Base-by-base conservation (phyloP, 2,888 invertebrate genomes). In the Caenorhabditis drosophilae region DNA sequence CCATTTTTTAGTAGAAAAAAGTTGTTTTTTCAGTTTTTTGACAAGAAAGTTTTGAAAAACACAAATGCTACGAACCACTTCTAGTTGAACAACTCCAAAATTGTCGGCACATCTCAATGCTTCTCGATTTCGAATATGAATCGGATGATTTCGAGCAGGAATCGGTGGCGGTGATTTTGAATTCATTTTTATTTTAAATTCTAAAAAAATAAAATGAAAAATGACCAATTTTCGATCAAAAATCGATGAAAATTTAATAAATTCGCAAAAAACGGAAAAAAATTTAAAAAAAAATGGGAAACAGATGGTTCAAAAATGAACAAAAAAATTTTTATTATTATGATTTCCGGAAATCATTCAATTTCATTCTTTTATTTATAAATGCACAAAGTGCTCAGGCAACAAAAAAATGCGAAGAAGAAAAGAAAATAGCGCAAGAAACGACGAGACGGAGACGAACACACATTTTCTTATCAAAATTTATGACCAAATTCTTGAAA, bases 121-220 rank as follows among this genome's bases (percentile, higher is more conserved):
- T n/a, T n/a, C n/a, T n/a, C n/a, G n/a, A 60, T 66, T 66, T 16
- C 59, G 27, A 44, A 66, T 16, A 35, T 66, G 66, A 22, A 66
- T 36, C 22, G 66, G 55, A 49, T 66, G 66, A n/a, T 51, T 66
- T 40, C 66, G 35, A n/a, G 66, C 59, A 12, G 66, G 66, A 4
- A 66, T 40, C 46, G 34, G 48, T 26, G 66, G 66, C 44, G 58
- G 41, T 15, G n/a, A 16, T 25, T 44, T 25, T n/a, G 44, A 44
- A 44, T n/a, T 20, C 44, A 44, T 44, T 9, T 2, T 40, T 7
- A 6, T 4, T 3, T n/a, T 20, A 4, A 6, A 4, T 18, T 18
- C 7, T 40, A 18, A 40, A 18, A 20, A 11, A 18, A 4, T 40
- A 40, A 7, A 4, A 15, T 40, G 40, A 15, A 40, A 6, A n/a